Percentiles rank a stretch among this genome's conserved stretches.
Conservation (phyloP, 2,888 invertebrate genomes). For the Aproaerema taeniolella region DNA sequence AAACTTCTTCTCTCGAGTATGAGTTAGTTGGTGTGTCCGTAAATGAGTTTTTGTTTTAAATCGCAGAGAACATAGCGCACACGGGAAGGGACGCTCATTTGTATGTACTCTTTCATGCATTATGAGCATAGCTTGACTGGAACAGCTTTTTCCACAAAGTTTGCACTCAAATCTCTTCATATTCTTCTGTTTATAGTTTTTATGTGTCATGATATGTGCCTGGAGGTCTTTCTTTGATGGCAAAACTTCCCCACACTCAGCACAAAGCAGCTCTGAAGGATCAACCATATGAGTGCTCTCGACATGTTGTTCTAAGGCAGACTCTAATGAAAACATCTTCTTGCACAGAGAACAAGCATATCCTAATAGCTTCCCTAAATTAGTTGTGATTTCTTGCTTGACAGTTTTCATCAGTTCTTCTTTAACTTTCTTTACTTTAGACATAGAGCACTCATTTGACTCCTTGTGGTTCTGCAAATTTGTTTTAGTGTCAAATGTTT, state of each 20-base stretch:
- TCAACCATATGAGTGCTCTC: slow-evolving; percentile 57
- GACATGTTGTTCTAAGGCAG: slow-evolving; percentile 62
- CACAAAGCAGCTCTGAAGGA: slow-evolving; percentile 45
- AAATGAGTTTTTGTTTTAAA: slow-evolving; percentile 73
- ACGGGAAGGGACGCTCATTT: slow-evolving; percentile 66
- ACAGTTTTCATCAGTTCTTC: slow-evolving; percentile 64
- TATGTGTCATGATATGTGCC: slow-evolving; percentile 44
- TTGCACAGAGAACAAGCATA: slow-evolving; percentile 67
- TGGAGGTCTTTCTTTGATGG: slow-evolving; percentile 53
- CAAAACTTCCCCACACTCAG: slow-evolving; percentile 59
- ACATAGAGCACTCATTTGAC: slow-evolving; percentile 42
- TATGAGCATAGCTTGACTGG: slow-evolving; percentile 67
- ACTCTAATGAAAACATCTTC: slow-evolving; percentile 66
- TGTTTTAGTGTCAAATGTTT: slow-evolving; percentile 45
- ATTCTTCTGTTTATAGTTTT: slow-evolving; percentile 39
- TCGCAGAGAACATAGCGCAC: slow-evolving; percentile 58
- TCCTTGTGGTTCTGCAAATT: slow-evolving; percentile 43
- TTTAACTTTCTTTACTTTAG: slow-evolving; percentile 48
- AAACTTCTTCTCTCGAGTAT: slow-evolving; percentile 71
- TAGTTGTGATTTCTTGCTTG: slow-evolving; percentile 60
- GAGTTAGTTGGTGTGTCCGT: slow-evolving; percentile 68
- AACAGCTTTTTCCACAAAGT: slow-evolving; percentile 62
- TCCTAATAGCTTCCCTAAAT: slow-evolving; percentile 55
- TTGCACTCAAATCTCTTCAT: slow-evolving; percentile 58
- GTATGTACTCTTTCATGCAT: slow-evolving; percentile 74